Base-by-base conservation (phyloP, 2,888 invertebrate genomes). In the Sipha maydis region DNA sequence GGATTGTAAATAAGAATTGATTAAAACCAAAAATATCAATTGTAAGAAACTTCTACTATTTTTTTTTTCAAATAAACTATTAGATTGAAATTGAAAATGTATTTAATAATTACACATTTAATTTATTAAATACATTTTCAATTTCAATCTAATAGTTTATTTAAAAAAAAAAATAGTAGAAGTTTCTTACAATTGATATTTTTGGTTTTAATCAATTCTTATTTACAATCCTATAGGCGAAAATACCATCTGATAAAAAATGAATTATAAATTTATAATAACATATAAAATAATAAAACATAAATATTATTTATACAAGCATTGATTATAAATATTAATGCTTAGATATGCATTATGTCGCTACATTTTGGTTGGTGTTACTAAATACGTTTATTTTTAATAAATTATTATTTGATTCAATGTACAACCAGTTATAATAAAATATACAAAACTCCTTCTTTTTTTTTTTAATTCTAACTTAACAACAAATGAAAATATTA, bases 401-500 rank as follows among this genome's bases (percentile, higher is more conserved):
- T 38, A 78, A 31, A 78, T 28, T 77, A 79, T 56, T 79, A 80
- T 38, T 61, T 34, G 56, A 61, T 79, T 79, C 34, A 82, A 38
- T 34, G 19, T 34, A 54, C 19, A 83, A 38, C 83, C n/a, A 34
- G 54, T 83, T 75, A 83, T 83, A 75, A 83, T n/a, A 19, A 41
- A 80, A 67, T 80, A 41, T 9, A 69, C 1, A 38, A 73, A 11
- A 56, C 1, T n/a, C n/a, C 54, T 82, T 69, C 31, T 82, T 69
- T 28, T 48, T 71, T 54, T 77, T 54, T 54, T 31, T 31, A 34
- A 34, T 76, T 14, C 14, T 61, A 48, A n/a, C n/a, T n/a, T n/a
- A 11, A 41, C 31, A 85, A 85, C 67, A 41, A 76, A 76, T 25
- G 41, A 41, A 85, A 85, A 85, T 77, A 31, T 28, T 67, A 76